phyloP scores from a whole-genome alignment of 2,888 invertebrate genomes.

The Bedellia somnulentella region DNA sequence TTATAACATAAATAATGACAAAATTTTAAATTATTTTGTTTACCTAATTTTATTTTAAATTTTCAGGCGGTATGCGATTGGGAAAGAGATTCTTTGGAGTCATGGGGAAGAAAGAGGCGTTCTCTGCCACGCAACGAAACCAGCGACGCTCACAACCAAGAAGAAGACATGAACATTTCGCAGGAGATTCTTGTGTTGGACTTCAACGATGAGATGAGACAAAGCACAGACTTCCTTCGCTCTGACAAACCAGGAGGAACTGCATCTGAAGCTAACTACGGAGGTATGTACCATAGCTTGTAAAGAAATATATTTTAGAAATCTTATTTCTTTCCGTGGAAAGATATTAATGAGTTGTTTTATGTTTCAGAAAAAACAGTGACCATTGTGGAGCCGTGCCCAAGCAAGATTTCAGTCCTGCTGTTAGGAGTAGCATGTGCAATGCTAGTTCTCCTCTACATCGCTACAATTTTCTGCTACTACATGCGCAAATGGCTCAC shows the following conservation, averaged over 20 bases:
- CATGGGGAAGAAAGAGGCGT: conserved; percentile 89
- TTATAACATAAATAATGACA: too few species aligned
- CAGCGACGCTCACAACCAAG: conserved; percentile 64
- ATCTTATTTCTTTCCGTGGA: neutral
- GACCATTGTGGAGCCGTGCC: conserved; percentile 88
- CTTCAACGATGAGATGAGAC: conserved; percentile 86
- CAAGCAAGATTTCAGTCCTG: conserved; percentile 88
- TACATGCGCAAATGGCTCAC: conserved; percentile 91
- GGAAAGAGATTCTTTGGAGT: conserved; percentile 87
- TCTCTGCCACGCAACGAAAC: conserved; percentile 63
- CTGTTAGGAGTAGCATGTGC: conserved; percentile 90
- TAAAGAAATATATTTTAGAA: too few species aligned
- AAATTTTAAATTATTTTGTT: too few species aligned
- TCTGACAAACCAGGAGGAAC: conserved; percentile 69
- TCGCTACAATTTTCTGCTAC: conserved; percentile 90
- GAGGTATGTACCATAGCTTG: conserved; percentile 62
- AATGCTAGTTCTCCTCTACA: conserved; percentile 83
- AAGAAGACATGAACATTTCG: conserved; percentile 89
- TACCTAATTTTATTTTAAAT: conserved; percentile 9
- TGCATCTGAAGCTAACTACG: conserved; percentile 67
- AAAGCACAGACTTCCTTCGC: conserved; percentile 76
- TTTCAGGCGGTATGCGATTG: conserved; percentile 85
- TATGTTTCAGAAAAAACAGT: conserved; percentile 76
- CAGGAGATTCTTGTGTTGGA: conserved; percentile 92
- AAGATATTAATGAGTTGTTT: neutral